Percentiles rank a stretch among this genome's conserved stretches.
Conservation (phyloP, 1,140 invertebrate genomes). For the Lasioglossum albipes region DNA sequence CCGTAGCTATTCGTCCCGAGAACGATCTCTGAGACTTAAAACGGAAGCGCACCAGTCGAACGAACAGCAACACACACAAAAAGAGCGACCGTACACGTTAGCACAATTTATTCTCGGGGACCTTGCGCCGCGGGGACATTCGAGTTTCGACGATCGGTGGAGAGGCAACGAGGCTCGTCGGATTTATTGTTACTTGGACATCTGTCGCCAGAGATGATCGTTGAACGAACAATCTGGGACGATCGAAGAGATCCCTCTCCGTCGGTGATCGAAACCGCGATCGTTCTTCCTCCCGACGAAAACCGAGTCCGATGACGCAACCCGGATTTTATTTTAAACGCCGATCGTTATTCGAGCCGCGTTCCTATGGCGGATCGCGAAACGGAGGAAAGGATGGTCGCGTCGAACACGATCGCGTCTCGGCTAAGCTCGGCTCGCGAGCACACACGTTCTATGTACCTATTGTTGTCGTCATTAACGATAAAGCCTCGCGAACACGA, state of each 20-base stretch:
- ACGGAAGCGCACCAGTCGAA: not conserved
- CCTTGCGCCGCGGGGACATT: not conserved
- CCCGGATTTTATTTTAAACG: not conserved
- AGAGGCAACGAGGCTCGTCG: not conserved
- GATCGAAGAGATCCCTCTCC: not conserved
- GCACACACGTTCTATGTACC: not conserved
- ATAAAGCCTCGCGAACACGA: conserved; percentile 22
- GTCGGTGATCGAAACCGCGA: not conserved
- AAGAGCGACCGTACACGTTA: not conserved
- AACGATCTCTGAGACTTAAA: not conserved
- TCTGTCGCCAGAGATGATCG: not conserved
- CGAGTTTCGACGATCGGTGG: not conserved
- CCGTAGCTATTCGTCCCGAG: not conserved
- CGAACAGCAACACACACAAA: not conserved
- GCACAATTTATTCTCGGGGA: not conserved
- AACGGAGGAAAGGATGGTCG: not conserved
- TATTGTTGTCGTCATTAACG: conserved; percentile 34
- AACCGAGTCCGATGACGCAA: not conserved
- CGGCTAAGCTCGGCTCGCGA: not conserved
- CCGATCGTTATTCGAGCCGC: not conserved
- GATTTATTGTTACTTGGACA: too few relatives aligned
- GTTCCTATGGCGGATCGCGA: conserved; percentile 6
- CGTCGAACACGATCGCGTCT: not conserved
- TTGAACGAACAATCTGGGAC: not conserved
- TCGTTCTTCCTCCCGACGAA: not conserved